These are phyloP conservation scores for Brachypodius melanocephalos DNA, from an alignment of 2,113 vertebrate species.

Conservation along the genomic window DNA sequence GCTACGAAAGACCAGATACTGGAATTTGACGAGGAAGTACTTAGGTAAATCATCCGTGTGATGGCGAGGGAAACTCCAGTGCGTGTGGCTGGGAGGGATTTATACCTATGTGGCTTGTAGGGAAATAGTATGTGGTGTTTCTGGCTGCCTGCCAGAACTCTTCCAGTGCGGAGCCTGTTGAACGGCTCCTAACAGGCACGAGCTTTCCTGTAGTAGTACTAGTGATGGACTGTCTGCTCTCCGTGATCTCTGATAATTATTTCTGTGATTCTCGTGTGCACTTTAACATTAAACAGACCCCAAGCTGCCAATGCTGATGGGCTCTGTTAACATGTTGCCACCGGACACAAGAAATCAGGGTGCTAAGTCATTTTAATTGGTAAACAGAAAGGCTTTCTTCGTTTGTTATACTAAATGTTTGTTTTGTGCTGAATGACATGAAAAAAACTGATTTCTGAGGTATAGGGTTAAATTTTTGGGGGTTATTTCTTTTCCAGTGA, in stretches of 20 bases:
- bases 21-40: neutral
- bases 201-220: neutral
- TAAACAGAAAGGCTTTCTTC: neutral
- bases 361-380: neutral
- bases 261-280: neutral
- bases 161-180: neutral
- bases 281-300: neutral
- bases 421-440: neutral
- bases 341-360: neutral
- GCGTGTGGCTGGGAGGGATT: neutral
- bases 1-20: neutral
- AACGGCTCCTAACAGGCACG: neutral
- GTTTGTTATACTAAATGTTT: neutral
- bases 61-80: neutral
- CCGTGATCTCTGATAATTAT: neutral
- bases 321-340: neutral
- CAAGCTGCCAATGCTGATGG: neutral
- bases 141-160: neutral
- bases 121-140: neutral
- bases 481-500: neutral
- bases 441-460: neutral
- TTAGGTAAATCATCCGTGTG: neutral
- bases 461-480: neutral
- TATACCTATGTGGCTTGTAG: neutral
- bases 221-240: neutral